phyloP scores from a whole-genome alignment of 1,140 invertebrate genomes.

The Bombyx mandarina region DNA sequence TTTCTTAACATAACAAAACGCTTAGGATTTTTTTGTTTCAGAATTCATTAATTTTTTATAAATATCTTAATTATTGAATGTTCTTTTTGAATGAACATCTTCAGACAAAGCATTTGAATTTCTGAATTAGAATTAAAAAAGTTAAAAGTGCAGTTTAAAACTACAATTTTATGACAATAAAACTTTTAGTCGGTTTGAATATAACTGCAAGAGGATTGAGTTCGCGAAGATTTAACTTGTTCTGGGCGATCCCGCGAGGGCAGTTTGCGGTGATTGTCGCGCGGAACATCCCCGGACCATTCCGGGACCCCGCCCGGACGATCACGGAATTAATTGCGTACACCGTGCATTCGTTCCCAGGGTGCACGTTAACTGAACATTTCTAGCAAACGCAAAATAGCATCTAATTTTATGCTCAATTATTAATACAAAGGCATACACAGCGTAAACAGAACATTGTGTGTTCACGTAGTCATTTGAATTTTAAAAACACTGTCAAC shows the following conservation, averaged over 20 bases:
- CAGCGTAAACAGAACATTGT: too few relatives aligned
- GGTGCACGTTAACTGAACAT: conserved; percentile 54
- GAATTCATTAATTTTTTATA: too few relatives aligned
- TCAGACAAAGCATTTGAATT: too few relatives aligned
- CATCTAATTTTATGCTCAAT: conserved; percentile 48
- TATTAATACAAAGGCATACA: not conserved
- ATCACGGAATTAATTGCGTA: conserved; percentile 55
- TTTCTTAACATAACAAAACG: too few relatives aligned
- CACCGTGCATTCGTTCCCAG: conserved; percentile 46
- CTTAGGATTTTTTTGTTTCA: too few relatives aligned
- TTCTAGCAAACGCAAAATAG: conserved; percentile 54
- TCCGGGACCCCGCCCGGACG: conserved; percentile 14
- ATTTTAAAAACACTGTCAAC: too few relatives aligned
- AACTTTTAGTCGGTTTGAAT: too few relatives aligned
- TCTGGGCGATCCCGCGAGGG: conserved; percentile 45
- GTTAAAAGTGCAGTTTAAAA: not conserved
- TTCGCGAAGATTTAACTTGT: conserved; percentile 67
- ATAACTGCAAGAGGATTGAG: conserved; percentile 16
- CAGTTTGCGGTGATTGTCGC: conserved; percentile 63
- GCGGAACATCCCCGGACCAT: conserved; percentile 30
- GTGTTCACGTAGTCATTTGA: too few relatives aligned
- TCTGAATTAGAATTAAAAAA: too few relatives aligned
- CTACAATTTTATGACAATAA: not conserved
- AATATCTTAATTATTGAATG: too few relatives aligned
- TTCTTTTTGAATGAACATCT: too few relatives aligned